Base-by-base conservation (phyloP, 2,113 vertebrate genomes). In the Perca flavescens region DNA sequence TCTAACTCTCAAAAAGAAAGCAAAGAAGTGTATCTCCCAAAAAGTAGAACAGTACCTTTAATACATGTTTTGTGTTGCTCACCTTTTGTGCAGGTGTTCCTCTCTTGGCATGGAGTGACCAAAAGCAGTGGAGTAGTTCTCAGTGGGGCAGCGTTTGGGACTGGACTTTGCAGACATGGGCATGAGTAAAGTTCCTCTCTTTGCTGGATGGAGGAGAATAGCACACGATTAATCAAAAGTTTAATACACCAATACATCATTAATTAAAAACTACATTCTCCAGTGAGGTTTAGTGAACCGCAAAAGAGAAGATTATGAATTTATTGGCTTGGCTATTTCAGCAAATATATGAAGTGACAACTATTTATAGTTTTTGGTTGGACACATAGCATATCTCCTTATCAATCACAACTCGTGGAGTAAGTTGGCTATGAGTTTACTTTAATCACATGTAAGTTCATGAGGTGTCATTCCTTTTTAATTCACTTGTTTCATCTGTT, bases 41-140 rank as follows among this genome's bases (percentile, higher is more conserved):
- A 40, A 40, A 10, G 40, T 40, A 40, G 40, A 40, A 40, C 40
- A 40, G 40, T 40, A 40, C 40, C 8, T 40, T 10, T 40, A 40
- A 40, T 40, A 3, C 58, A 19, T 14, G 47, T 7, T 19, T 19
- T 50, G 25, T 36, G 56, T 31, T 3, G 22, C 82, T 3, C 91
- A 98, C 98, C 96, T 95, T 47, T 92, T 95, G 63, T 93, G 83
- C 61, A 91, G 65, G 90, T 95, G 96, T 78, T 98, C 95, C 17
- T 95, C 96, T 90, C 91, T 94, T 43, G 94, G 95, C 84, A 97
- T 91, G 50, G 95, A 91, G 80, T 96, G 96, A 87, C 96, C 97
- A 52, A 99, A 98, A 9, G 97, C 98, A 8, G 97, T 97, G 80
- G 98, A 99, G 81, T 96, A 93, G 85, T 99, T 99, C 87, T 99